Evolutionary conservation across 2,888 invertebrate genomes (phyloP), one percentile per base, ranked within the genome.

Genomic region (Synergus japonicus): DNA sequence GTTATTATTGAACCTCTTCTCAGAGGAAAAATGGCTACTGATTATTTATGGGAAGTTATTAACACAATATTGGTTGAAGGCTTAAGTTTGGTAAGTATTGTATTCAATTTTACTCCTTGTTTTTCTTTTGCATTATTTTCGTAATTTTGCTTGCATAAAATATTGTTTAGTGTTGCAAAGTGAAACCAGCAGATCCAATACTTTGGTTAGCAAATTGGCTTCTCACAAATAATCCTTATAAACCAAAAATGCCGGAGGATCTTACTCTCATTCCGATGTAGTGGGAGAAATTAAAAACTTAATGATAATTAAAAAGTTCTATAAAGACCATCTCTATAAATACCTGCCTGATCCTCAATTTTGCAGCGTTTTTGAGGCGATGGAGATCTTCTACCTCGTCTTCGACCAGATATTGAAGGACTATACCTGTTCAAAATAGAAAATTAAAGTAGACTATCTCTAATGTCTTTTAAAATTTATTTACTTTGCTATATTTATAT

Each of bases 171-270:
- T 92, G 97, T 43, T 95, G 95, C 86, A 91, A 95, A 92, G 93
- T 94, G 86, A 95, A 95, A 83, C 97, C 97, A 0, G 92, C 93
- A 0, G 96, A 97, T 90, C 97, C 97, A 0, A 92, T 97, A 60
- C 90, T 95, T 44, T 97, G 96, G 95, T 92, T 97, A 64, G 97
- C 96, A 1, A 95, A 97, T 84, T 95, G 96, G 94, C 92, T 97
- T 63, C 92, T 95, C 8, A 92, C 93, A 64, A 95, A 97, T 91
- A 97, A 97, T 92, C 96, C 96, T 4, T 96, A 96, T 89, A 95
- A 95, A 88, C 96, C 96, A 0, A 93, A 91, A 85, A 88, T 92
- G 58, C 58, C 81, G n/a, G 73, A 79, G 77, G 78, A 82, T 37
- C 80, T 79, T 67, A 82, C 80, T 77, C 76, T 77, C 73, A 78